These are phyloP conservation scores for Hermatobates lingyangjiaoensis DNA, from an alignment of 1,140 invertebrate species.

Conservation along the genomic window DNA sequence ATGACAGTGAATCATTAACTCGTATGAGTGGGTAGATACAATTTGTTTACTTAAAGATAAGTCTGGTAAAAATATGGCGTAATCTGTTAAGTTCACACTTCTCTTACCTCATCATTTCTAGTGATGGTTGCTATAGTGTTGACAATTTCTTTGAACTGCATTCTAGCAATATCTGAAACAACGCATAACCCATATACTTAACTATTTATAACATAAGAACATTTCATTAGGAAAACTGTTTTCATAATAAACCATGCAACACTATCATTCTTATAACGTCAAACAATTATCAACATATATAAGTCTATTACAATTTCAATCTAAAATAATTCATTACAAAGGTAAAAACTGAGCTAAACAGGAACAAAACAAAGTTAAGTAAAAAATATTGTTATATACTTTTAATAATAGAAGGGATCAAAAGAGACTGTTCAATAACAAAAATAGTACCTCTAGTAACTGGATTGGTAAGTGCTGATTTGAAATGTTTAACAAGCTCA, in stretches of 20 bases:
- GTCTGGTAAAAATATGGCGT: background rate
- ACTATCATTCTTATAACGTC: too few relatives aligned
- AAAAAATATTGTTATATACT: too few relatives aligned
- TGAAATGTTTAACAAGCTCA: constrained; percentile 74
- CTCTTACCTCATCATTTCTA: constrained; percentile 25
- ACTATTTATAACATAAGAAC: too few relatives aligned
- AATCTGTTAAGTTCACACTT: constrained; percentile 2
- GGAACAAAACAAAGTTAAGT: too few relatives aligned
- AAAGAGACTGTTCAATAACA: background rate
- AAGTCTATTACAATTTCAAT: too few relatives aligned
- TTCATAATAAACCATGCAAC: too few relatives aligned
- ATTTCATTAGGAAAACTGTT: too few relatives aligned
- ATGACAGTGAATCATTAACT: too few relatives aligned
- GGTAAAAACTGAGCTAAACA: too few relatives aligned
- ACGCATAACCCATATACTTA: constrained; percentile 15
- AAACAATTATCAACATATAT: too few relatives aligned
- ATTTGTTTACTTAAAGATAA: background rate
- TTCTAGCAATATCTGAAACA: constrained; percentile 58
- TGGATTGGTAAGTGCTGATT: constrained; percentile 60
- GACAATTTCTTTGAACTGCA: constrained; percentile 76
- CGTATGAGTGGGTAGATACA: background rate
- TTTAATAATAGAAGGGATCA: too few relatives aligned
- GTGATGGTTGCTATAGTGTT: constrained; percentile 69
- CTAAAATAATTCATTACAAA: too few relatives aligned
- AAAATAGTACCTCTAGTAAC: constrained; percentile 40